These are phyloP conservation scores for Butorides virescens DNA, from an alignment of 2,113 vertebrate genomes.

Conservation along the genomic window DNA sequence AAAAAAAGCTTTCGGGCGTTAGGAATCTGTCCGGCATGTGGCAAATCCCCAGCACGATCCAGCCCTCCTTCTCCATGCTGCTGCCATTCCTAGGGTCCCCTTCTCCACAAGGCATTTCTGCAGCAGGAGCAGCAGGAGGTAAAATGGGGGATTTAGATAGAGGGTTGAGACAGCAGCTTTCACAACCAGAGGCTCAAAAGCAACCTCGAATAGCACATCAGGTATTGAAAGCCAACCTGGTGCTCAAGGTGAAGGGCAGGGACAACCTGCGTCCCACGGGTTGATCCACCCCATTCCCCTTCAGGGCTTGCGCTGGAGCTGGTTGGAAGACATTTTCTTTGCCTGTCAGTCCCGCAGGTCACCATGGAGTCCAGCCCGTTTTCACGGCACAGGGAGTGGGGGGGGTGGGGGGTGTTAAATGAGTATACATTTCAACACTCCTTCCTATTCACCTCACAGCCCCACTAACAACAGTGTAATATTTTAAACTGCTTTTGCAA, in stretches of 20 bases:
- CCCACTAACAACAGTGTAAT: not conserved
- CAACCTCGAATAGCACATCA: not conserved
- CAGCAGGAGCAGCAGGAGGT: not conserved
- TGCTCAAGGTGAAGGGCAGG: not conserved
- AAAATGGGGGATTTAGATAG: not conserved
- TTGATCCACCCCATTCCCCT: not conserved
- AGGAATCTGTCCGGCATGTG: not conserved
- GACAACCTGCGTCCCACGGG: not conserved
- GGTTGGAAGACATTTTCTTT: not conserved
- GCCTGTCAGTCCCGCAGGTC: not conserved
- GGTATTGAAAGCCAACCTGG: not conserved
- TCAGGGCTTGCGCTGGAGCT: not conserved
- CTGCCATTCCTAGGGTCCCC: not conserved
- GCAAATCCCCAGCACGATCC: not conserved
- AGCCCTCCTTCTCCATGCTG: not conserved
- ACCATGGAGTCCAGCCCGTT: not conserved
- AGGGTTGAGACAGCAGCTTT: not conserved
- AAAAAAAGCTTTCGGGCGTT: not conserved
- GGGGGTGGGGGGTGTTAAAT: not conserved
- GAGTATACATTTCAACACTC: constrained; percentile 23
- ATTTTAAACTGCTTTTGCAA: constrained; percentile 51
- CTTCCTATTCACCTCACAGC: constrained; percentile 1
- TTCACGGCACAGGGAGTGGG: not conserved
- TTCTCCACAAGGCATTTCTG: not conserved
- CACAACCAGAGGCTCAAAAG: not conserved